Evolutionary conservation across 2,113 vertebrate species (phyloP).

Genomic region (Petroica traversi): DNA sequence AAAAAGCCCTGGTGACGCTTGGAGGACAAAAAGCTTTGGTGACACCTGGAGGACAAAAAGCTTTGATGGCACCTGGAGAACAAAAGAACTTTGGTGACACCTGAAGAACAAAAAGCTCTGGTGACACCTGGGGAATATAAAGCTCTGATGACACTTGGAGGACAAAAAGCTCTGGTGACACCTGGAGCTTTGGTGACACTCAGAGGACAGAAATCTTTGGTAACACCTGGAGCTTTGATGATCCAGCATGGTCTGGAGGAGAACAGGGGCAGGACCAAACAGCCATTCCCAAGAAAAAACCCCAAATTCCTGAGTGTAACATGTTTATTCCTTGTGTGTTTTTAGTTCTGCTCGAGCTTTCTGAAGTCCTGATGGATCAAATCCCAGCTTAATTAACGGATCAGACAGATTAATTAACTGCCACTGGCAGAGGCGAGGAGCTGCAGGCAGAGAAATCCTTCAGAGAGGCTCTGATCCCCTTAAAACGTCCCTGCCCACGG

Average conservation of each 20-base stretch:
- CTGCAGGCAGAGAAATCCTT: background rate
- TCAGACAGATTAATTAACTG: background rate
- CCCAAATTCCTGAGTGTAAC: background rate
- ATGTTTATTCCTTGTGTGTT: background rate
- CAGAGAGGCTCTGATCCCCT: background rate
- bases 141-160: background rate
- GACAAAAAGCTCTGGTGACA: background rate
- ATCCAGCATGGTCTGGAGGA: background rate
- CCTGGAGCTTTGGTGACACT: background rate
- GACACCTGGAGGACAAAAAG: background rate
- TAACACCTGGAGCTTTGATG: no score
- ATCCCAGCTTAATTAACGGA: background rate
- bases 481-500: background rate
- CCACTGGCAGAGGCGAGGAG: background rate
- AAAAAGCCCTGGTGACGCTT: background rate
- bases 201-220: background rate
- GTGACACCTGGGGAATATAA: background rate
- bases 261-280: rapidly evolving
- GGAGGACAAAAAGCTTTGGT: background rate
- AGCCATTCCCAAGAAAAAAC: background rate
- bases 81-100: background rate
- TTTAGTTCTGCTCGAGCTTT: background rate
- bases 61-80: no score
- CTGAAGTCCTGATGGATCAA: background rate
- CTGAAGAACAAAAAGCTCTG: background rate